phyloP scores from a whole-genome alignment of 1,140 invertebrate genomes.

The Diorhabda carinulata region DNA sequence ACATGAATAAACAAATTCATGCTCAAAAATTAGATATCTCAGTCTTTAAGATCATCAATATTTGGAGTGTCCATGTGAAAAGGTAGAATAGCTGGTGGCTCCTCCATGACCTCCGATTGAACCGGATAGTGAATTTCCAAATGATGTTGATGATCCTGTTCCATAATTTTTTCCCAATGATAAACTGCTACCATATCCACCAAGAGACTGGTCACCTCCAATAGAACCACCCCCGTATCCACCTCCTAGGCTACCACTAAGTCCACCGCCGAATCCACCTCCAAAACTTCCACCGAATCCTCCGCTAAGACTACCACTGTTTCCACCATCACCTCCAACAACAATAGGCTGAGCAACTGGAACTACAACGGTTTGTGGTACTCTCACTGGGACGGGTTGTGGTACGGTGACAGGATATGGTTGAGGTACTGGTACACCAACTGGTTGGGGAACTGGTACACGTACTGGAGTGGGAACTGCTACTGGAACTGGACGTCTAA shows the following conservation, averaged over 20 bases:
- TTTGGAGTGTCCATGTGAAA: conserved; percentile 25
- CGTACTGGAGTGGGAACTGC: conserved; percentile 14
- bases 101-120: conserved; percentile 17
- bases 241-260: conserved; percentile 22
- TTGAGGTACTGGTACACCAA: conserved; percentile 21
- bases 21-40: too few species aligned
- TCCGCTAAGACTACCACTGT: conserved; percentile 8
- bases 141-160: conserved; percentile 19
- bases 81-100: conserved; percentile 16
- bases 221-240: conserved; percentile 23
- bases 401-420: conserved; percentile 19
- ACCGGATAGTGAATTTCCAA: conserved; percentile 42
- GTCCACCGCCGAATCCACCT: conserved; percentile 20
- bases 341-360: conserved; percentile 42
- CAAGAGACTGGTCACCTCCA: background rate
- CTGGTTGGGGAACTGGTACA: conserved; percentile 15
- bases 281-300: conserved; percentile 25
- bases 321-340: conserved; percentile 33
- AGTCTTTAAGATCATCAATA: conserved; percentile 3
- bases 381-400: conserved; percentile 20
- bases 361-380: conserved; percentile 21
- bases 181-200: conserved; percentile 24
- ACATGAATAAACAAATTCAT: too few species aligned
- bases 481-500: conserved; percentile 44
- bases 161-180: conserved; percentile 22